Evolutionary conservation across 2,888 invertebrate species (phyloP).

Genomic region (Agriopis aurantiaria): DNA sequence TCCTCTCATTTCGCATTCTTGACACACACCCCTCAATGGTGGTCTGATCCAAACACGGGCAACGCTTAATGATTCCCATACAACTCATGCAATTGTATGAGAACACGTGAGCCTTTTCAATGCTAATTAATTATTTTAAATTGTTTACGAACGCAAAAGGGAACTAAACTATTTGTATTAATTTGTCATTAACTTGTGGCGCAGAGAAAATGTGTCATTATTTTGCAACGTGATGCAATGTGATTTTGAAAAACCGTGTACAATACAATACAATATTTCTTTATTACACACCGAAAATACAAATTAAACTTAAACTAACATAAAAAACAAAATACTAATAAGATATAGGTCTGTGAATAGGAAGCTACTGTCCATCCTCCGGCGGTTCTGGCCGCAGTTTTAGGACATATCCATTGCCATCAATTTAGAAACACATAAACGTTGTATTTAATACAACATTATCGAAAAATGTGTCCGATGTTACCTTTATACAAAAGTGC

Average conservation of each 20-base stretch:
- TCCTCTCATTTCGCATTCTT: constrained; percentile 29
- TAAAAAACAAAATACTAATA: too few relatives aligned
- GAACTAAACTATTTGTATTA: constrained; percentile 16
- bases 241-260: not conserved
- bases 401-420: too few relatives aligned
- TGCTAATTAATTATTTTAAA: constrained; percentile 31
- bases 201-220: not conserved
- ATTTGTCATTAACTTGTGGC: constrained; percentile 2
- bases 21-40: constrained; percentile 31
- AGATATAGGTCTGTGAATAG: too few relatives aligned
- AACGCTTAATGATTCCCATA: constrained; percentile 35
- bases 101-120: constrained; percentile 21
- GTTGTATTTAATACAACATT: too few relatives aligned
- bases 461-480: too few relatives aligned
- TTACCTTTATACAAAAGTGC: too few relatives aligned
- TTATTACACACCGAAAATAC: too few relatives aligned
- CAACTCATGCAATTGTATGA: constrained; percentile 31
- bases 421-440: too few relatives aligned
- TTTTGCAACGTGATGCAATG: not conserved
- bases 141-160: constrained; percentile 27
- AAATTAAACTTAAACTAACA: too few relatives aligned
- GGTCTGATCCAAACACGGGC: constrained; percentile 34
- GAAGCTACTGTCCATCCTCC: too few relatives aligned
- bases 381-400: too few relatives aligned
- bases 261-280: too few relatives aligned